Conservation (phyloP, 2,888 invertebrate genomes). For the Epinotia demarniana region DNA sequence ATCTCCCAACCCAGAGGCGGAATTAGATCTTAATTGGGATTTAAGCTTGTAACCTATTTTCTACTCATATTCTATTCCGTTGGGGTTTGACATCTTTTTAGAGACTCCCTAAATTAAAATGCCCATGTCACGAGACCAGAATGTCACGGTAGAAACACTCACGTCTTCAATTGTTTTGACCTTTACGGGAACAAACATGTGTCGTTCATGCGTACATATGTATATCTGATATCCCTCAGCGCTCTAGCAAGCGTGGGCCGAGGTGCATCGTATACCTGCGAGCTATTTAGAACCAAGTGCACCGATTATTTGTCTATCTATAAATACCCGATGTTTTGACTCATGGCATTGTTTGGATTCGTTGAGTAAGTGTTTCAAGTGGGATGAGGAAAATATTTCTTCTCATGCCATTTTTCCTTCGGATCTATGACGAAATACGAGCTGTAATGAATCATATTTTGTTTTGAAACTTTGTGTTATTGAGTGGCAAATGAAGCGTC, state of each 20-base stretch:
- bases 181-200: constrained; percentile 1
- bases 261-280: constrained; percentile 34
- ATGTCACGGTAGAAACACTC: neutral
- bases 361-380: constrained; percentile 17
- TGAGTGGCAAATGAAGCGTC: too few species aligned
- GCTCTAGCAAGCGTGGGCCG: neutral
- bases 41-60: neutral
- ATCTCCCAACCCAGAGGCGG: neutral
- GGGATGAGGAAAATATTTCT: constrained; percentile 3
- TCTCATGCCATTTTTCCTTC: neutral
- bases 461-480: neutral
- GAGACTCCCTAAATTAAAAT: neutral
- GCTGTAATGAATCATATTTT: neutral
- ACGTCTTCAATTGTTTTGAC: neutral
- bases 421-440: neutral
- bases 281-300: constrained; percentile 39
- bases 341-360: constrained; percentile 40
- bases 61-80: neutral
- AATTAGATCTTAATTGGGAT: neutral
- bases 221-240: neutral
- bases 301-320: constrained; percentile 41
- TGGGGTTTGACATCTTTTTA: neutral
- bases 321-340: constrained; percentile 41
- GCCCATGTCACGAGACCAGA: neutral
- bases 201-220: constrained; percentile 1